A percentile compares a stretch with the other conserved stretches of the same genome.
Conservation (phyloP, 92 coral and sea anemone genomes). For the Heteractis magnifica region DNA sequence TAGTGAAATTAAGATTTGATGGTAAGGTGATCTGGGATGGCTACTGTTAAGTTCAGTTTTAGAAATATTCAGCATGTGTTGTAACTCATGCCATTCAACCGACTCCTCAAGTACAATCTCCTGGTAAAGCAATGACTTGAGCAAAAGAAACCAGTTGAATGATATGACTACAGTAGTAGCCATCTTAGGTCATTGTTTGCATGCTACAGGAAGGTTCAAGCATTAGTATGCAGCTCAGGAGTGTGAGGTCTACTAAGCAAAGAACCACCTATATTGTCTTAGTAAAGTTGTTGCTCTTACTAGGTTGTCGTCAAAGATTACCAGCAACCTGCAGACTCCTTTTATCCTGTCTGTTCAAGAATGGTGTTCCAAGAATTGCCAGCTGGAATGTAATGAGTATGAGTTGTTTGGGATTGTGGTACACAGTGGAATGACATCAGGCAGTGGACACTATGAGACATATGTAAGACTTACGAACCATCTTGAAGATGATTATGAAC, state of each 20-base stretch:
- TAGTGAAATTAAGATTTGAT: background rate
- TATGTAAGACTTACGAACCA: conserved; percentile 63
- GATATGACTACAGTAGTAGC: too few species aligned
- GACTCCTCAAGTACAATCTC: too few species aligned
- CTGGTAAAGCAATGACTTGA: too few species aligned
- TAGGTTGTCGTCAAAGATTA: conserved; percentile 73
- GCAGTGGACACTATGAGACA: conserved; percentile 97
- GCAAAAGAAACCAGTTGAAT: too few species aligned
- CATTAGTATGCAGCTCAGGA: conserved; percentile 38
- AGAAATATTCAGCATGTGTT: too few species aligned
- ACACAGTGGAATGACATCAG: conserved; percentile 98
- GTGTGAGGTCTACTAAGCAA: conserved; percentile 10
- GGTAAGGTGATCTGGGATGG: too few species aligned
- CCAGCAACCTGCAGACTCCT: conserved; percentile 86
- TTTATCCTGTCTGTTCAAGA: conserved; percentile 71
- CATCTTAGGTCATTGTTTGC: too few species aligned
- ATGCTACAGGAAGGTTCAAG: too few species aligned
- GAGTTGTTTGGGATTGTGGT: conserved; percentile 92
- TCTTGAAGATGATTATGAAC: background rate
- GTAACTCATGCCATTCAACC: too few species aligned
- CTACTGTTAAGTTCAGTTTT: too few species aligned
- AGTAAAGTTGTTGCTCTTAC: background rate
- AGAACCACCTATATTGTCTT: too few species aligned
- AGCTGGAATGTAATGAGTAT: conserved; percentile 50
- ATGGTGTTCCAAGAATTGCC: conserved; percentile 85